Base-by-base conservation (phyloP, 2,113 vertebrate species). In the Himantopus leucocephalus region DNA sequence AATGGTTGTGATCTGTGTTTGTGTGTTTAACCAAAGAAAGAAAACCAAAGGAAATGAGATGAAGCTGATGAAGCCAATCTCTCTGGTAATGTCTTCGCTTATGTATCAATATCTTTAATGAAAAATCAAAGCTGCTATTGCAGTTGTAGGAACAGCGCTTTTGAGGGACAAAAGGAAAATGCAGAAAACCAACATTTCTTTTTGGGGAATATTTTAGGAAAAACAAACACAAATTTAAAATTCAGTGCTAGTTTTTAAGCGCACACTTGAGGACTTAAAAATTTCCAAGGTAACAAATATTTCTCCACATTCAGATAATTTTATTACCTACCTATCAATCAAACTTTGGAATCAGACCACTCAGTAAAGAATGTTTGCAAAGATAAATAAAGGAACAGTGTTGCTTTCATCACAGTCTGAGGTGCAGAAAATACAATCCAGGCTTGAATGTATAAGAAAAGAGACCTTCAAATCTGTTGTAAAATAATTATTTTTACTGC, bases 61-160 rank as follows among this genome's bases (percentile, higher is more conserved):
- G 7, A 97, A 97, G 66, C 88, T 96, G 92, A 95, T 59, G 7
- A 97, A 97, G 66, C 88, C 97, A 96, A 95, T 78, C 79, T 97
- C 89, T 97, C 80, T 96, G 88, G 85, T 97, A 95, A 96, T 96
- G 90, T 95, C 85, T 95, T 94, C 3, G 10, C 67, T 96, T 97
- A 96, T 87, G 72, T 96, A 97, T 96, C 97, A 97, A 75, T 93
- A 62, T 48, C 43, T 98, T 93, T 93, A 96, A 97, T 92, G 94
- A 39, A 90, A 94, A 95, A 83, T 90, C 66, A 95, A 94, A 94
- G 70, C 10, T 85, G 87, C 75, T 96, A 70, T 94, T 95, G 82
- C 14, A 95, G 77, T 71, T 94, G 74, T 81, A 92, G 77, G 41
- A 95, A 84, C 26, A 82, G 45, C 26, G 27, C 9, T 95, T 71